A percentile compares a stretch with the other conserved stretches of the same genome.
phyloP scores from a whole-genome alignment of 2,113 vertebrate genomes.

The Tyto alba region DNA sequence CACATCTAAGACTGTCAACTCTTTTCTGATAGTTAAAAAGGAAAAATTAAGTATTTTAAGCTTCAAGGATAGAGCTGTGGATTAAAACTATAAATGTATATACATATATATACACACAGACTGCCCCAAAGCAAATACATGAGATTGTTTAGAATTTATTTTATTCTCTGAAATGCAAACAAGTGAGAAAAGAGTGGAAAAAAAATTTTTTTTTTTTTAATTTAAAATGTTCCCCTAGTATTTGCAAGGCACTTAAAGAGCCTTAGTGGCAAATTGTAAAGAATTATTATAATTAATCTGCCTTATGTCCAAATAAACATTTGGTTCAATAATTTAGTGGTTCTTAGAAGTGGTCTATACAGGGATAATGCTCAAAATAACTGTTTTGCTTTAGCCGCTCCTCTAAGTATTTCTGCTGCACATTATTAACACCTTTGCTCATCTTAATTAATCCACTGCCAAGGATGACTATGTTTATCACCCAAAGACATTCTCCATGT shows the following conservation, averaged over 20 bases:
- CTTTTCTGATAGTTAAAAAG: neutral
- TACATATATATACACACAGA: neutral
- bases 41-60: neutral
- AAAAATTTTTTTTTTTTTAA: neutral
- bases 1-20: neutral
- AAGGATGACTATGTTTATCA: neutral
- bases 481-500: neutral
- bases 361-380: neutral
- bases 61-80: neutral
- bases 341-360: neutral
- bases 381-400: neutral
- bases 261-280: neutral
- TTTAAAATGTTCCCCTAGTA: neutral
- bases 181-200: neutral
- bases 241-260: neutral
- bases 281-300: neutral
- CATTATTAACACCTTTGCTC: neutral
- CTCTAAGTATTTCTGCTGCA: neutral
- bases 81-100: neutral
- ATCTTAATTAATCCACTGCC: neutral
- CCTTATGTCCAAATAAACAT: neutral
- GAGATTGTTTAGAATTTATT: neutral
- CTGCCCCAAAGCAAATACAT: neutral
- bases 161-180: neutral
- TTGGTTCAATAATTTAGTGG: neutral